Evolutionary conservation across 2,113 vertebrate genomes (phyloP), one percentile per base, ranked within the genome.

Genomic region (Clarias gariepinus): DNA sequence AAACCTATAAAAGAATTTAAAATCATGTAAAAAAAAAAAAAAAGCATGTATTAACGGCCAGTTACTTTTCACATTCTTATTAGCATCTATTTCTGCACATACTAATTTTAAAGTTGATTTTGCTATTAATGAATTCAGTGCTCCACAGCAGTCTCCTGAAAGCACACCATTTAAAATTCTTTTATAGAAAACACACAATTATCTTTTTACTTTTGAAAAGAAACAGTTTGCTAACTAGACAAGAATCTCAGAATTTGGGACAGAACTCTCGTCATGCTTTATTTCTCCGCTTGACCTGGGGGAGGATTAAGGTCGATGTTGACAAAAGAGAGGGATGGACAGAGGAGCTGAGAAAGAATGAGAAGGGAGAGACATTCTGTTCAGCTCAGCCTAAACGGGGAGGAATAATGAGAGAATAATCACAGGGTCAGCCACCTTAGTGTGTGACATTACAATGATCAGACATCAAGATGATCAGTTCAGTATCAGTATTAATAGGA

Each of bases 261-360:
- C 57, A 25, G 9, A 81, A 28, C 15, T 66, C 25, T 28, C 8
- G 13, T 68, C 63, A 3, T 41, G 60, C 36, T 52, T 52, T 66
- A 82, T 82, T 82, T 82, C 81, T 53, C 81, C 68, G 36, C 25
- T 53, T 82, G 81, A 82, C 63, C 81, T 83, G 15, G 21, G 41
- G 81, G 64, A 69, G 81, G 81, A 19, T 15, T 11, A 47, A 55
- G 64, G 81, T 69, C n/a, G 30, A 15, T 83, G 81, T 69, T 28
- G 57, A 83, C 83, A 85, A 64, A 85, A 77, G 36, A 74, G 57
- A 85, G 36, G 71, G 83, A 41, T 52, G 83, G 58, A 63, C 61
- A 76, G 57, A 84, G 71, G 47, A 30, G 28, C 64, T 36, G 33
- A 61, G 19, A 30, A 81, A 21, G 78, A 61, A 21, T 61, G 30